Conservation (phyloP, 1,140 invertebrate genomes). For the Copidosoma floridanum region DNA sequence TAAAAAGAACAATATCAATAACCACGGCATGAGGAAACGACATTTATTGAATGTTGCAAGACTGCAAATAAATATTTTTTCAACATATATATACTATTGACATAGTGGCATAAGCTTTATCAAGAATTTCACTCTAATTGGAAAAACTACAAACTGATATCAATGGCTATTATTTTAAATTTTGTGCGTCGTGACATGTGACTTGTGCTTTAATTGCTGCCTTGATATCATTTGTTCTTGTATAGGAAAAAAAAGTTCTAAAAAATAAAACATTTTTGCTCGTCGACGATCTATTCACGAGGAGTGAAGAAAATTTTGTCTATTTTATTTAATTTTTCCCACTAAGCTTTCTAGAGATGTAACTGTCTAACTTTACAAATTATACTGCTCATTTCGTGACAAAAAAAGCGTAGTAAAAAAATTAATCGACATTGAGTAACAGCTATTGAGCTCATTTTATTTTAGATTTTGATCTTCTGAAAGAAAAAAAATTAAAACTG, state of each 20-base stretch:
- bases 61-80: neutral
- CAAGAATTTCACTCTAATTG: neutral
- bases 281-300: neutral
- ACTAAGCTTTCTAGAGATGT: too few relatives aligned
- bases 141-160: neutral
- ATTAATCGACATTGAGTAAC: too few relatives aligned
- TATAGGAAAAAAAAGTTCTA: neutral
- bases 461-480: conserved; percentile 25
- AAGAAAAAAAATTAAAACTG: conserved; percentile 26
- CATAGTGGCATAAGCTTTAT: too few relatives aligned
- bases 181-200: neutral
- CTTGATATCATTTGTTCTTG: too few relatives aligned
- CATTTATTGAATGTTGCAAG: neutral
- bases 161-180: conserved; percentile 9
- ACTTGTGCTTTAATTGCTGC: neutral
- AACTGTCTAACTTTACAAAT: too few relatives aligned
- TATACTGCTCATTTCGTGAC: neutral
- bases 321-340: neutral
- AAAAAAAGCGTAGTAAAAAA: neutral
- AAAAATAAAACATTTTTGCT: neutral
- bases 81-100: neutral
- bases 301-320: neutral
- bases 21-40: conserved; percentile 1
- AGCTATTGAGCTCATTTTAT: conserved; percentile 27
- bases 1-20: conserved; percentile 11